These are phyloP conservation scores for Streblospio benedicti DNA, from an alignment of 1,140 invertebrate species.

Conservation along the genomic window DNA sequence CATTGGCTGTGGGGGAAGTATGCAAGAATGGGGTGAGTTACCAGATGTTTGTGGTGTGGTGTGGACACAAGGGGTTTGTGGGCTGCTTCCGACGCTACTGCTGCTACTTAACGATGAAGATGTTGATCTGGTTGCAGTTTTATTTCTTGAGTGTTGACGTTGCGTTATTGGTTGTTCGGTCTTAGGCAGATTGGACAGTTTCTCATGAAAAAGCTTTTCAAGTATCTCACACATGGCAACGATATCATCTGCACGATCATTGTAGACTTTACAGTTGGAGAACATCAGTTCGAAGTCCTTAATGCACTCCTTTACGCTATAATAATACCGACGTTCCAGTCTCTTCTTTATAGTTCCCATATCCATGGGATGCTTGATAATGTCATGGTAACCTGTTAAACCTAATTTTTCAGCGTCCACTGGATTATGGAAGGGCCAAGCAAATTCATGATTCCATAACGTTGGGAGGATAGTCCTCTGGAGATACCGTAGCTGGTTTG, in stretches of 20 bases:
- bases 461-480: slow-evolving; percentile 90
- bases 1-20: too few species aligned
- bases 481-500: slow-evolving; percentile 90
- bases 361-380: slow-evolving; percentile 91
- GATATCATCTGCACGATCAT: slow-evolving; percentile 97
- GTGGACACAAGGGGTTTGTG: too few species aligned
- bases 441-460: slow-evolving; percentile 95
- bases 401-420: slow-evolving; percentile 92
- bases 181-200: too few species aligned
- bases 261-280: slow-evolving; percentile 96
- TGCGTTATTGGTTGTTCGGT: too few species aligned
- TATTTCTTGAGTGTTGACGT: too few species aligned
- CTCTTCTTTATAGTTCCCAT: slow-evolving; percentile 95
- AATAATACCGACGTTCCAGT: slow-evolving; percentile 93
- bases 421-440: slow-evolving; percentile 96
- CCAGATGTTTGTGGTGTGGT: too few species aligned
- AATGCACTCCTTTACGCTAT: slow-evolving; percentile 89
- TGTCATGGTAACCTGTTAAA: slow-evolving; percentile 97
- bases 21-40: too few species aligned
- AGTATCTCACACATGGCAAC: too few species aligned
- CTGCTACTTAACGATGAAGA: too few species aligned
- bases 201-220: too few species aligned
- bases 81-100: too few species aligned
- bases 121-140: too few species aligned
- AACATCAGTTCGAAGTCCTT: slow-evolving; percentile 99